A percentile compares a stretch with the other conserved stretches of the same genome.
Evolutionary conservation across 2,113 vertebrate genomes (phyloP).

Genomic region (Cygnus buccinator): DNA sequence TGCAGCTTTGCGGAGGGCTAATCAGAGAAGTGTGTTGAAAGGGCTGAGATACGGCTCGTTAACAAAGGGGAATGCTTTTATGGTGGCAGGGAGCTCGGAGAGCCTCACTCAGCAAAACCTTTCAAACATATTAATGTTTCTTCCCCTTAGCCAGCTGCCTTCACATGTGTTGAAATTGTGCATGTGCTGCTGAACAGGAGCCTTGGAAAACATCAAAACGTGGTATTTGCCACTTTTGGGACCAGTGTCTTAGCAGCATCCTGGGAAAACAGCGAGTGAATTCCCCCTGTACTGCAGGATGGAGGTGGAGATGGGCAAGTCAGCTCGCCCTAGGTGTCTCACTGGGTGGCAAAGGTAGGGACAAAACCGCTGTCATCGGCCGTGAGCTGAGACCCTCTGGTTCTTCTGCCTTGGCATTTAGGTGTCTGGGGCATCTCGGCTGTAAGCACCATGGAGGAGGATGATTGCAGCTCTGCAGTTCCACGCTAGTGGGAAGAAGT

Average conservation of each 20-base stretch:
- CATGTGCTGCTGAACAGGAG: not conserved
- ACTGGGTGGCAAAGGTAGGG: not conserved
- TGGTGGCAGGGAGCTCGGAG: not conserved
- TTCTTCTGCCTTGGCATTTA: not conserved
- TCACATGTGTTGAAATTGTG: not conserved
- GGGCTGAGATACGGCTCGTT: conserved; percentile 33
- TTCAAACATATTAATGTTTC: not conserved
- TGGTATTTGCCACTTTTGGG: not conserved
- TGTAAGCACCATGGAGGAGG: not conserved
- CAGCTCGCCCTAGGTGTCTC: not conserved
- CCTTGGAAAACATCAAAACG: not conserved
- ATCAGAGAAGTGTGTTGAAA: conserved; percentile 42
- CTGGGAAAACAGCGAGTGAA: not conserved
- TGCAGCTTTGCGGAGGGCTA: conserved; percentile 23
- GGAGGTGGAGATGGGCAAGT: not conserved
- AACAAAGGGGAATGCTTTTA: conserved; percentile 46
- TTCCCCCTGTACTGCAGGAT: too few species aligned
- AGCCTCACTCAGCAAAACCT: conserved; percentile 24
- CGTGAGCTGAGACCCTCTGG: not conserved
- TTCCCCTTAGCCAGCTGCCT: not conserved
- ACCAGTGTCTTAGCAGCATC: not conserved
- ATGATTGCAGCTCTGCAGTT: not conserved
- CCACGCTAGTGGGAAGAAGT: fast-evolving
- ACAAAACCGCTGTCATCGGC: not conserved
- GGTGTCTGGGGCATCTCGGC: not conserved